Conservation (phyloP, 1,140 invertebrate species). For the Drosophila varians region DNA sequence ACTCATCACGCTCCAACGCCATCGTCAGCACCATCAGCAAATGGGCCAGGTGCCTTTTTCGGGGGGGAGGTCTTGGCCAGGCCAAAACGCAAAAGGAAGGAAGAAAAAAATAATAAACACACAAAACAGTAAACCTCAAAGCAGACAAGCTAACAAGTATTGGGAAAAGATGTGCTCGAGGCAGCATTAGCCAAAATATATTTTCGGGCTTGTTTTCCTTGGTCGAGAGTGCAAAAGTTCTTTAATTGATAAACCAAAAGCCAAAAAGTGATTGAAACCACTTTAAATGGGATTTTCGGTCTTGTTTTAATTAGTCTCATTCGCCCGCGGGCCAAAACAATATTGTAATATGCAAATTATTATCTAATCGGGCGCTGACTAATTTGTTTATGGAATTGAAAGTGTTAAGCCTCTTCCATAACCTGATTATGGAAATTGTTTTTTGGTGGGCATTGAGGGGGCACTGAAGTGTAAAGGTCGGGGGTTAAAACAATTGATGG, state of each 20-base stretch:
- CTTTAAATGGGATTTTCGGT: constrained; percentile 5
- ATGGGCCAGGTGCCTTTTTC: constrained; percentile 38
- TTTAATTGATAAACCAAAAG: constrained; percentile 20
- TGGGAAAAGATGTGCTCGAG: constrained; percentile 39
- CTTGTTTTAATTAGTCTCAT: constrained; percentile 26
- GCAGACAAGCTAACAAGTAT: constrained; percentile 70
- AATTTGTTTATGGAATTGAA: constrained; percentile 32
- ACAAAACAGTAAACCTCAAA: constrained; percentile 52
- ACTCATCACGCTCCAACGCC: constrained; percentile 77
- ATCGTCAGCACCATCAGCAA: constrained; percentile 44
- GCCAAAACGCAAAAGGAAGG: not conserved
- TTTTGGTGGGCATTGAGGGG: not conserved
- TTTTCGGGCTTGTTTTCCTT: constrained; percentile 13
- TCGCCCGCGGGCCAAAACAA: not conserved
- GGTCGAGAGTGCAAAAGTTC: not conserved
- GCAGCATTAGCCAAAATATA: constrained; percentile 35
- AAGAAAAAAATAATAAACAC: not conserved
- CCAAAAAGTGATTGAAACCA: constrained; percentile 13
- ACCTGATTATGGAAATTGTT: constrained; percentile 35
- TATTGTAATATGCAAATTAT: constrained; percentile 32
- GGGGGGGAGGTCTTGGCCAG: constrained; percentile 4
- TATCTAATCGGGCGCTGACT: constrained; percentile 25
- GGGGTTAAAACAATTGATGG: not conserved
- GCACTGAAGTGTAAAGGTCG: not conserved
- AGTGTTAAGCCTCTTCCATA: constrained; percentile 41